Conservation (phyloP, 1,140 invertebrate species). For the Solenopsis fugax region DNA sequence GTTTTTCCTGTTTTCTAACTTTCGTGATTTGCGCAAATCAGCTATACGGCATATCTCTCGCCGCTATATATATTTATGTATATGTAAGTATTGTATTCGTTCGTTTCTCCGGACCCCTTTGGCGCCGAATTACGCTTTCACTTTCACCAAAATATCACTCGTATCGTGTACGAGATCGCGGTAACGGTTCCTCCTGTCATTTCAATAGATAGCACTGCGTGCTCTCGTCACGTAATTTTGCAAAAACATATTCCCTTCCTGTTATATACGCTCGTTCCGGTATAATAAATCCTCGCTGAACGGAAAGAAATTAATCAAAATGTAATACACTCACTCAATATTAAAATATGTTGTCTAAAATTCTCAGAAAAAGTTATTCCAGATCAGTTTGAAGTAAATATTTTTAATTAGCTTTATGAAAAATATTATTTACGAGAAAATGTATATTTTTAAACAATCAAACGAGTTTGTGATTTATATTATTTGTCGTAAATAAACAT, state of each 20-base stretch:
- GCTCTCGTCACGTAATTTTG: constrained; percentile 39
- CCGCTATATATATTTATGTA: not conserved
- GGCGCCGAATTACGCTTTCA: constrained; percentile 45
- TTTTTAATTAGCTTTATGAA: not conserved
- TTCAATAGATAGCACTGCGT: not conserved
- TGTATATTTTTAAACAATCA: not conserved
- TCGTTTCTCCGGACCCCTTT: not conserved
- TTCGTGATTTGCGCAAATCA: constrained; percentile 35
- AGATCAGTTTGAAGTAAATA: not conserved
- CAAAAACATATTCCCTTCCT: not conserved
- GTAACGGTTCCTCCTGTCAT: not conserved
- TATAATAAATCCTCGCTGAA: not conserved
- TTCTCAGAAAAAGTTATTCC: not conserved
- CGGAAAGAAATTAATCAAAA: not conserved
- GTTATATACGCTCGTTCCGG: not conserved
- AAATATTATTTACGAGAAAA: not conserved
- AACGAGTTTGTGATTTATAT: not conserved
- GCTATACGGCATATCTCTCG: not conserved
- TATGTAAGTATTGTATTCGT: not conserved
- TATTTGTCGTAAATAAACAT: too few species aligned
- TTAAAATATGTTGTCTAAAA: not conserved
- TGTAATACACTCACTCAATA: not conserved
- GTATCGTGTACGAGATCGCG: constrained; percentile 20
- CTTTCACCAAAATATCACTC: constrained; percentile 70
- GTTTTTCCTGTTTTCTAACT: constrained; percentile 29